A percentile compares a stretch with the other conserved stretches of the same genome.
phyloP scores from a whole-genome alignment of 2,113 vertebrate genomes.

The Xenopus laevis region DNA sequence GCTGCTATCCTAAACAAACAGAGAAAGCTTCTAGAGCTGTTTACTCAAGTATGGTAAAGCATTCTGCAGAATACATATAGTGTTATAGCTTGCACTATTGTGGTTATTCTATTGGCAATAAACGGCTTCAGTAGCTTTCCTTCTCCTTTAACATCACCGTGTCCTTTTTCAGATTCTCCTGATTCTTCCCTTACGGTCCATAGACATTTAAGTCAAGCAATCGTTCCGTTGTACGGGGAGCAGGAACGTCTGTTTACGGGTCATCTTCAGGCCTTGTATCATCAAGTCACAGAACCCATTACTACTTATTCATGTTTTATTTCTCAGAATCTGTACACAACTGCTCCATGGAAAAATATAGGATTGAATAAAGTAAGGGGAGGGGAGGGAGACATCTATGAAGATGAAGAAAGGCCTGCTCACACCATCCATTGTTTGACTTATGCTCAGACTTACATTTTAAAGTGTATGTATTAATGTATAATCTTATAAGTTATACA shows the following conservation, averaged over 20 bases:
- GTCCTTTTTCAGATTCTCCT: no score
- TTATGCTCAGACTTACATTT: constrained; percentile 13
- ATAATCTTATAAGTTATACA: not conserved
- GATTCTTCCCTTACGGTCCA: not conserved
- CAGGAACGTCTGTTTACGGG: constrained; percentile 12
- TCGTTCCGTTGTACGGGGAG: not conserved
- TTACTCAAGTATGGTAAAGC: no score
- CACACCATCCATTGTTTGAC: constrained; percentile 12
- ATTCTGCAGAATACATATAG: no score
- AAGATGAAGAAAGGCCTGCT: not conserved
- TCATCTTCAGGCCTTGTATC: not conserved
- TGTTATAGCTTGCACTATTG: no score
- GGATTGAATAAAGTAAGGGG: not conserved
- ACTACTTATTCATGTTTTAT: constrained; percentile 13
- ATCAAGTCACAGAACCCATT: not conserved
- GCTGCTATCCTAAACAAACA: no score
- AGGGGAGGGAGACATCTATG: no score
- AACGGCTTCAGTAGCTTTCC: no score
- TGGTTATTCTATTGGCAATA: no score
- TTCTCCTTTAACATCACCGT: no score
- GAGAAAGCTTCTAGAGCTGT: no score
- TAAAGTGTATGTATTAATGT: constrained; percentile 10
- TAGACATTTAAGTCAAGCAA: constrained; percentile 1
- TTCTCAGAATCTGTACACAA: constrained; percentile 14
- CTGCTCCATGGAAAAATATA: constrained; percentile 12